Conservation (phyloP, 2,797 vertebrate species). For the Poliocrania exsul region DNA sequence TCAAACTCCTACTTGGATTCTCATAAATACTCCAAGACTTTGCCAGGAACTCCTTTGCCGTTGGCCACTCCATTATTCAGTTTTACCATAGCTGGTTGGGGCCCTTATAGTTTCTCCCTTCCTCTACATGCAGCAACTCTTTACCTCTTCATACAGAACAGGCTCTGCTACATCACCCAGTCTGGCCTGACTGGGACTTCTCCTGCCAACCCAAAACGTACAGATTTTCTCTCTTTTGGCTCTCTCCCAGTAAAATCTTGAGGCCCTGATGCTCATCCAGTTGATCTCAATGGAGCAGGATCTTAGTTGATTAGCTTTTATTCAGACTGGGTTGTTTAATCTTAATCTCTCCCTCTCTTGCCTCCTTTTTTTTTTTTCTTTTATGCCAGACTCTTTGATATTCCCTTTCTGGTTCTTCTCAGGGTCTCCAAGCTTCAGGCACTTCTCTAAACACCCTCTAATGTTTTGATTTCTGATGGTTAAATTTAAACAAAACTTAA, state of each 20-base stretch:
- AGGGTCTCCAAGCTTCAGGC: conserved; percentile 44
- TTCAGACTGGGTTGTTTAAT: neutral
- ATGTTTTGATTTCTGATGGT: conserved; percentile 63
- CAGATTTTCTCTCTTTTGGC: neutral
- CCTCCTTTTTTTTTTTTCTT: neutral
- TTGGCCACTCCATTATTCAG: conserved; percentile 20
- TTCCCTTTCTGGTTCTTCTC: conserved; percentile 60
- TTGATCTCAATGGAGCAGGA: neutral
- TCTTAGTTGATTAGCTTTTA: conserved; percentile 31
- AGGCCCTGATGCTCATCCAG: neutral
- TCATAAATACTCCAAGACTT: conserved; percentile 3
- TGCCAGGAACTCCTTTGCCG: conserved; percentile 1
- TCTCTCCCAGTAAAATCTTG: neutral
- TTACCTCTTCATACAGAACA: neutral
- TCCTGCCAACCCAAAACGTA: neutral
- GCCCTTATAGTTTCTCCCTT: neutral
- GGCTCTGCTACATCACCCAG: neutral
- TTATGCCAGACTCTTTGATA: neutral
- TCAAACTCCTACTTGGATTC: conserved; percentile 20
- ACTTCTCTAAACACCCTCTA: conserved; percentile 61
- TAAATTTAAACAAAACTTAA: conserved; percentile 70
- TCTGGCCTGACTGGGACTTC: neutral
- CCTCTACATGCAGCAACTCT: neutral
- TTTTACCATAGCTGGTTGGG: neutral
- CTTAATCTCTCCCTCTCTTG: neutral